A percentile compares a stretch with the other conserved stretches of the same genome.
Evolutionary conservation across 1,140 invertebrate genomes (phyloP).

Genomic region (Drosophila pseudoananassae): DNA sequence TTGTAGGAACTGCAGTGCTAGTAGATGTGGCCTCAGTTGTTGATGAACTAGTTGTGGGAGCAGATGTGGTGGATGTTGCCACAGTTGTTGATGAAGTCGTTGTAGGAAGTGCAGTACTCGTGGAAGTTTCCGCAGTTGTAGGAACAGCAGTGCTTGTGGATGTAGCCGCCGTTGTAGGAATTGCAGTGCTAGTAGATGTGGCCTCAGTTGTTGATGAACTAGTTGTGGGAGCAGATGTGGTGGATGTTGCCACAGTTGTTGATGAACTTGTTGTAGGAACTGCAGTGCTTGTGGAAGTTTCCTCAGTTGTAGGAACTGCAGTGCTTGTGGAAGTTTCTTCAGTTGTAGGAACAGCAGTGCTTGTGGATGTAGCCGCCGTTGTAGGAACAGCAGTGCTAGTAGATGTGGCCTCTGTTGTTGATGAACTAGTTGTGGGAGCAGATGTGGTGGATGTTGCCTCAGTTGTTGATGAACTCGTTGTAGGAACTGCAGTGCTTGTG

Average conservation of each 20-base stretch:
- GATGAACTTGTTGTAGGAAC: background rate
- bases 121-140: no score
- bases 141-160: background rate
- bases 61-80: background rate
- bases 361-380: background rate
- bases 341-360: background rate
- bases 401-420: no score
- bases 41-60: background rate
- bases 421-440: background rate
- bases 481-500: no score
- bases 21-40: background rate
- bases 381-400: background rate
- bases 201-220: background rate
- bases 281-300: background rate
- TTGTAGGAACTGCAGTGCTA: background rate
- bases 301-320: no score
- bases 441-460: no score
- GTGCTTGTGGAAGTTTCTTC: background rate
- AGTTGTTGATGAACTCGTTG: no score
- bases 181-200: slow-evolving; percentile 4
- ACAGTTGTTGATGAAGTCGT: background rate
- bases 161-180: background rate
- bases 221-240: background rate
- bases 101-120: background rate
- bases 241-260: background rate